Conservation (phyloP, 2,888 invertebrate genomes). For the Pinctada fucata region DNA sequence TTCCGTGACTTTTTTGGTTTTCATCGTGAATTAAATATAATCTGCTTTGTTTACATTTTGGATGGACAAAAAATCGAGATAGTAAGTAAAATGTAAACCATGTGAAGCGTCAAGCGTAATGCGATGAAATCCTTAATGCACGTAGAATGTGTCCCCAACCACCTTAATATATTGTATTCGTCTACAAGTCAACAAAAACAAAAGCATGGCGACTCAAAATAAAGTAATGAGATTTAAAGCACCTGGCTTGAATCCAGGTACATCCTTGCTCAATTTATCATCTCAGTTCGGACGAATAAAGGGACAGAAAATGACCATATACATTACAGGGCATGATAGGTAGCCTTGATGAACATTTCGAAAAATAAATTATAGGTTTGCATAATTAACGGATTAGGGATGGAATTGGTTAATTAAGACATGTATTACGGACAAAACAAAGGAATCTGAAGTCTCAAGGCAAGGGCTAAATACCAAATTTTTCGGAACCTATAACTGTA, state of each 20-base stretch:
- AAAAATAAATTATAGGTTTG: background rate
- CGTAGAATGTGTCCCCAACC: too few species aligned
- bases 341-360: conserved; percentile 7
- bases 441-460: conserved; percentile 12
- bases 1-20: too few species aligned
- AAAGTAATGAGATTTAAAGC: background rate
- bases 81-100: too few species aligned
- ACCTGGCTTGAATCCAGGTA: background rate
- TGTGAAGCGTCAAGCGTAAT: too few species aligned
- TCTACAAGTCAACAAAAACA: background rate
- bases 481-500: background rate
- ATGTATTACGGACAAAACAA: conserved; percentile 5
- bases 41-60: too few species aligned
- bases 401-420: background rate
- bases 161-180: too few species aligned
- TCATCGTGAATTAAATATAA: too few species aligned
- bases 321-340: background rate
- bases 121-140: too few species aligned
- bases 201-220: background rate
- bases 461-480: conserved; percentile 5
- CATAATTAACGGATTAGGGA: background rate
- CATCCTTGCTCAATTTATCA: background rate
- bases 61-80: too few species aligned
- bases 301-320: conserved; percentile 7
- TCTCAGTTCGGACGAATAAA: background rate